Evolutionary conservation across 2,888 invertebrate species (phyloP).

Genomic region (Aleiodes leptofemur): DNA sequence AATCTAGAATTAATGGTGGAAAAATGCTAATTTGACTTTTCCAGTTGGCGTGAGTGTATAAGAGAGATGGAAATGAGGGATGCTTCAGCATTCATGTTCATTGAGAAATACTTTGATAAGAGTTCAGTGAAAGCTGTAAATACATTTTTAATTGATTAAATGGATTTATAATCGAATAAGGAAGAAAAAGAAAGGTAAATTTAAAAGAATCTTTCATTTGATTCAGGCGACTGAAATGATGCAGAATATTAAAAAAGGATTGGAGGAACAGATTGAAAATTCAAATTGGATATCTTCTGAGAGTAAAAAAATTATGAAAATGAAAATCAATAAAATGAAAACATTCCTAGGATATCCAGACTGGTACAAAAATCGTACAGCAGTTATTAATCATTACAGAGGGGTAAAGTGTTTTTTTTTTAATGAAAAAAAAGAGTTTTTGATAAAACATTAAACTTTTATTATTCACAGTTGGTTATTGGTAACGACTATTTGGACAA

Average conservation of each 20-base stretch:
- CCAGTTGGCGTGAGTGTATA: conserved; percentile 49
- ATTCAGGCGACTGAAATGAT: conserved; percentile 76
- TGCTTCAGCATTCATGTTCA: conserved; percentile 43
- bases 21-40: neutral
- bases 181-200: neutral
- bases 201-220: neutral
- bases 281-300: conserved; percentile 42
- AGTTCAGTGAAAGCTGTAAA: conserved; percentile 41
- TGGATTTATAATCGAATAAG: no score
- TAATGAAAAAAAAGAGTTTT: no score
- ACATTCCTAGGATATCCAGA: conserved; percentile 79
- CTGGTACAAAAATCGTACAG: conserved; percentile 76
- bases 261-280: conserved; percentile 75
- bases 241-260: conserved; percentile 76
- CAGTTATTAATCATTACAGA: conserved; percentile 77
- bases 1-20: neutral
- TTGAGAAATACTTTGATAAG: conserved; percentile 44
- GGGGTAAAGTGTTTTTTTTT: conserved; percentile 67
- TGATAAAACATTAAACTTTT: no score
- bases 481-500: conserved; percentile 51
- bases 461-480: conserved; percentile 44
- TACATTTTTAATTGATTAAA: neutral
- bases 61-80: conserved; percentile 44
- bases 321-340: conserved; percentile 68
- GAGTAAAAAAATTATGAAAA: neutral